Base-by-base conservation (phyloP, 2,888 invertebrate genomes). In the Aproaerema taeniolella region DNA sequence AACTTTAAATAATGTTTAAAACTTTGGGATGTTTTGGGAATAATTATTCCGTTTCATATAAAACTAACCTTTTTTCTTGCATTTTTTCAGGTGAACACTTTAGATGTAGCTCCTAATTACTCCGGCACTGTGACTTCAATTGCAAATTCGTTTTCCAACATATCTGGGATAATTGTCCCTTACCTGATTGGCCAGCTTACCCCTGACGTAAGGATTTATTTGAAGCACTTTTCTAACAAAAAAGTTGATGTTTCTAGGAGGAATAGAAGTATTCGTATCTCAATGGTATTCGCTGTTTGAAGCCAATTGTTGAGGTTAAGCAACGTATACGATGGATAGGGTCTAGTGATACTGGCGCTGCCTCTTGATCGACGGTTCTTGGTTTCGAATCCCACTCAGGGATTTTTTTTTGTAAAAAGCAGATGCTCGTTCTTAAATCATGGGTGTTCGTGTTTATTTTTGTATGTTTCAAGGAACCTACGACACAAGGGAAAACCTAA, bases 81-180 rank as follows among this genome's bases (percentile, higher is more conserved):
- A 20, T 20, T 20, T 20, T 34, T 58, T 24, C 54, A 83, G 85
- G 91, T 91, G 8, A 91, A 91, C 58, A 88, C 89, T 1, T 67
- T 91, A 45, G 91, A 91, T 54, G 65, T 91, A 42, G 81, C 90
- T 2, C 90, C 90, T 0, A 91, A 91, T 66, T 91, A 88, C 58
- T 89, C 91, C 0, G 91, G 91, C 1, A 87, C 89, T 0, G 63
- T 91, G 8, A 91, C 91, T 64, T 91, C 91, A 0, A 76, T 91
- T 1, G 89, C 90, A 3, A 91, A 91, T 54, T 91, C 91, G 1
- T 86, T 89, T 11, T 91, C 91, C 0, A 89, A 90, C 20, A 88
- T 33, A 10, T 11, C 90, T 1, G 91, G 91, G 6, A 90, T 91
- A 50, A 74, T 90, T 41, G 88, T 89, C 1, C 91, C 91, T 0